Base-by-base conservation (phyloP, 2,888 invertebrate genomes). In the Nomada ruficornis region DNA sequence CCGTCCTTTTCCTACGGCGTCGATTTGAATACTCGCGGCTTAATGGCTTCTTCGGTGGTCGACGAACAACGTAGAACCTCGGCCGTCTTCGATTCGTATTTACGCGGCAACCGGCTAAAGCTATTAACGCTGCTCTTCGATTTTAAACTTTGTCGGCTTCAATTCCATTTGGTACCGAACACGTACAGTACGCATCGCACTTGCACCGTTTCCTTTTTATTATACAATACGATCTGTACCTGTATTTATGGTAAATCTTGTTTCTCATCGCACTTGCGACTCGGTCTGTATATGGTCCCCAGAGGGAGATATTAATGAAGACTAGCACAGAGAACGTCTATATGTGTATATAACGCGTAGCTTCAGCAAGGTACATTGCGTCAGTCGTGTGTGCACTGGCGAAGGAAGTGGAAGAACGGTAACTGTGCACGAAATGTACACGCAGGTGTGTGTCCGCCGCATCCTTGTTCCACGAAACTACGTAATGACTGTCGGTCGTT, bases 401-500 rank as follows among this genome's bases (percentile, higher is more conserved):
- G 80, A 80, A 79, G 85, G 77, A 84, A 76, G 80, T 82, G 83
- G 75, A 77, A 69, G 63, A 55, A 59, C 59, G 65, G 76, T 64
- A 84, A 84, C 75, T 63, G 55, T n/a, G 57, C 62, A 77, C 73
- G 68, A 60, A 77, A 72, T 60, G 44, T 79, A 69, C 67, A 82
- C 84, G 82, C 84, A 87, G 77, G 82, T 84, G 82, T 82, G 77
- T 80, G 65, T 70, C 82, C 74, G 63, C 79, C 60, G 80, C 69
- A 74, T 76, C 62, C 50, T 76, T 47, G 54, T 71, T 80, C 74
- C 69, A 47, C 69, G 87, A 84, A 87, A 82, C 86, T 86, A 82
- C 67, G 76, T 87, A 87, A 87, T 83, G 81, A 87, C 82, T 86
- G 82, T 78, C 84, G 87, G 78, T 86, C 86, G 87, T 87, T 80